Conservation (phyloP, 2,797 vertebrate species). For the Melanotaenia maccullochi region DNA sequence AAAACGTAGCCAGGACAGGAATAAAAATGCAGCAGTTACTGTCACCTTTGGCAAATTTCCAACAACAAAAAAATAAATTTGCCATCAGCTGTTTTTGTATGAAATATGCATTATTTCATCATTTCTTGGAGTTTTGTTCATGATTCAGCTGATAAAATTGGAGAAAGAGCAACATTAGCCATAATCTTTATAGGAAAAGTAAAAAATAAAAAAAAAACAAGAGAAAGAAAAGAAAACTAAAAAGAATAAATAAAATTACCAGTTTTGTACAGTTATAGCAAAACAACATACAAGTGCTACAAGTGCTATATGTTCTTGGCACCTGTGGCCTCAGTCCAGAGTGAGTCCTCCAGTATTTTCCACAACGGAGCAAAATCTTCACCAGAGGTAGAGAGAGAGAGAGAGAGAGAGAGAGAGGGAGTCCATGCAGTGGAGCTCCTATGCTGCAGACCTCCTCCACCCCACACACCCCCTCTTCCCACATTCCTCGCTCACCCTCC, state of each 20-base stretch:
- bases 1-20: conserved; percentile 52
- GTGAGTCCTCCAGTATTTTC: conserved; percentile 69
- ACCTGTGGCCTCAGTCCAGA: conserved; percentile 79
- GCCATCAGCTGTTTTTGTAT: conserved; percentile 45
- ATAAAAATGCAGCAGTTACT: conserved; percentile 71
- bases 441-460: conserved; percentile 47
- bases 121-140: conserved; percentile 66
- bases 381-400: conserved; percentile 73
- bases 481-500: conserved; percentile 72
- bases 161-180: conserved; percentile 57
- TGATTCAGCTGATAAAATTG: conserved; percentile 62
- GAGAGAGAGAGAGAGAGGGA: conserved; percentile 79
- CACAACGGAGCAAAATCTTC: conserved; percentile 63
- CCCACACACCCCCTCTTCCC: conserved; percentile 33
- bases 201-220: conserved; percentile 43
- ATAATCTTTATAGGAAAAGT: conserved; percentile 69
- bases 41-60: conserved; percentile 80
- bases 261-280: conserved; percentile 72
- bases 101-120: conserved; percentile 62
- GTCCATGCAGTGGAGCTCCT: conserved; percentile 69
- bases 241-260: conserved; percentile 48
- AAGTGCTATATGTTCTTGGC: conserved; percentile 81
- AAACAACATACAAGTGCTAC: conserved; percentile 82
- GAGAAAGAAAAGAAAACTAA: not conserved
- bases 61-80: conserved; percentile 65